These are phyloP conservation scores for Anthonomus grandis DNA, from an alignment of 1,140 invertebrate genomes.

Conservation along the genomic window DNA sequence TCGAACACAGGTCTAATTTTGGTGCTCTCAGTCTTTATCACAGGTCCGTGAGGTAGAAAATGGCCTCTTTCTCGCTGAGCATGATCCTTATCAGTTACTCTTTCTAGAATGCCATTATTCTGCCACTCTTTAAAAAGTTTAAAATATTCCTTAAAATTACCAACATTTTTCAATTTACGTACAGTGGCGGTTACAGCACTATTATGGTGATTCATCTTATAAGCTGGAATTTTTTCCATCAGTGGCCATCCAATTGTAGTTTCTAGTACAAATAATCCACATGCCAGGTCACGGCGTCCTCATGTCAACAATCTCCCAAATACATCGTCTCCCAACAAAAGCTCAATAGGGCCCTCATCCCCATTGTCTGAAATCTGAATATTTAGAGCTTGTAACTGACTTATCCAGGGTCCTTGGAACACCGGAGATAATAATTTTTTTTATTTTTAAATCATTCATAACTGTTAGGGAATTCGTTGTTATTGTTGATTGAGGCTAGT, in stretches of 20 bases:
- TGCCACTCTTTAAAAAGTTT: slow-evolving; percentile 28
- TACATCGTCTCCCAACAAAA: slow-evolving; percentile 13
- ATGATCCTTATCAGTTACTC: neutral
- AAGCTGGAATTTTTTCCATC: slow-evolving; percentile 28
- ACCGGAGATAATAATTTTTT: too few relatives aligned
- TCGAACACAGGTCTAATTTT: too few relatives aligned
- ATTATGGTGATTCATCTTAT: neutral
- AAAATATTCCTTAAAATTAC: neutral
- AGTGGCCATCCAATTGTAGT: slow-evolving; percentile 42
- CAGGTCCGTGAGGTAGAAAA: slow-evolving; percentile 27
- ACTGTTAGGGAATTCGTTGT: too few relatives aligned
- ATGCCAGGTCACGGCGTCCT: slow-evolving; percentile 23
- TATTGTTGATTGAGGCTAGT: too few relatives aligned
- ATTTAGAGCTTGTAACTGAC: neutral
- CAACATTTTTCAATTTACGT: slow-evolving; percentile 1
- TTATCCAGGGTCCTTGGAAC: slow-evolving; percentile 6
- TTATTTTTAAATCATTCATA: too few relatives aligned
- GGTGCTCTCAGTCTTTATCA: too few relatives aligned
- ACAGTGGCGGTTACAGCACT: too few relatives aligned
- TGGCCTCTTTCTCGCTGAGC: slow-evolving; percentile 8
- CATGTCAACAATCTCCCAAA: slow-evolving; percentile 32
- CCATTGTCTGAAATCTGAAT: slow-evolving; percentile 6
- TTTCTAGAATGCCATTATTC: slow-evolving; percentile 30
- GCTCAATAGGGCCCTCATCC: neutral
- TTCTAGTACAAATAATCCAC: slow-evolving; percentile 38